Conservation (phyloP, 1,140 invertebrate species). For the Sitodiplosis mosellana region DNA sequence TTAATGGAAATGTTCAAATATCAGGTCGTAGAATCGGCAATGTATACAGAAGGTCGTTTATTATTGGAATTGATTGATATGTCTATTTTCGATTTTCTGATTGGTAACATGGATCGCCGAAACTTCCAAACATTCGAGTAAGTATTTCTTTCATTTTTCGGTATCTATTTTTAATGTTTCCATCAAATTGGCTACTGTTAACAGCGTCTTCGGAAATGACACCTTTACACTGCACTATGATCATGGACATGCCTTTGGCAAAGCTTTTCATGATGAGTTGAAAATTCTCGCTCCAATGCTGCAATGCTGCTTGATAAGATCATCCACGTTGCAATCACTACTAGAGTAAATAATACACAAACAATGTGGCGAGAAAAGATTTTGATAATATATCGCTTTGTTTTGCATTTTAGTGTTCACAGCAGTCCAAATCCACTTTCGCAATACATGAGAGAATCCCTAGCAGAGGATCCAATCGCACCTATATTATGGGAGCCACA, state of each 20-base stretch:
- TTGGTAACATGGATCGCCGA: slow-evolving; percentile 29
- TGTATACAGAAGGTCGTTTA: slow-evolving; percentile 49
- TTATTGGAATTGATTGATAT: slow-evolving; percentile 82
- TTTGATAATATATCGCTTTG: not conserved
- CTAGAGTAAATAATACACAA: not conserved
- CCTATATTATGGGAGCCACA: slow-evolving; percentile 78
- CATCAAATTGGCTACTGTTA: too few relatives aligned
- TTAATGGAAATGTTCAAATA: too few relatives aligned
- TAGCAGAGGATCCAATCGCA: slow-evolving; percentile 54
- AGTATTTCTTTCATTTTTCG: not conserved
- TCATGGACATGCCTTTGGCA: not conserved
- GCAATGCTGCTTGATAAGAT: not conserved
- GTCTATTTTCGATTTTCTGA: slow-evolving; percentile 69
- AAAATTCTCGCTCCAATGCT: not conserved
- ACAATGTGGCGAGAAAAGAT: not conserved
- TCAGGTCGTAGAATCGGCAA: slow-evolving; percentile 42
- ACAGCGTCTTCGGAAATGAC: not conserved
- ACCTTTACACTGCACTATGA: not conserved
- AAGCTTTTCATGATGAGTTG: not conserved
- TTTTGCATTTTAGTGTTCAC: slow-evolving; percentile 41
- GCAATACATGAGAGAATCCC: slow-evolving; percentile 48
- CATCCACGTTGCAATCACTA: not conserved
- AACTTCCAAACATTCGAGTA: not conserved
- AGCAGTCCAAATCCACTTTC: slow-evolving; percentile 55
- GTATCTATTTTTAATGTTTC: not conserved